Evolutionary conservation across 2,797 vertebrate genomes (phyloP).

Genomic region (Pelodytes ibericus): DNA sequence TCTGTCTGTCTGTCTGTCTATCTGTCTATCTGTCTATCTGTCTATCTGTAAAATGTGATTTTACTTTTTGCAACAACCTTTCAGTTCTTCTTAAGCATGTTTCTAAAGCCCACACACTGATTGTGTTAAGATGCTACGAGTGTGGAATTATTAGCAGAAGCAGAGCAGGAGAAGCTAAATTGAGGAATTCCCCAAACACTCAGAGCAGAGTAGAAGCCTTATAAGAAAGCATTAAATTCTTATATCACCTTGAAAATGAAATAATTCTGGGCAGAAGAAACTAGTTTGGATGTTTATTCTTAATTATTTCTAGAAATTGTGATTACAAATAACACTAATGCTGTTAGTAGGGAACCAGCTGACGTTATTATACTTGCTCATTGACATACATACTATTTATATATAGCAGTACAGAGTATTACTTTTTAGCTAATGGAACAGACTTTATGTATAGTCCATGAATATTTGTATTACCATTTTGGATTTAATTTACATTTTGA

Average conservation of each 20-base stretch:
- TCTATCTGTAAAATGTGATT: no score
- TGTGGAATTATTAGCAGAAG: conserved; percentile 48
- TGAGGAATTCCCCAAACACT: conserved; percentile 51
- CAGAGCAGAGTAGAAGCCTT: conserved; percentile 35
- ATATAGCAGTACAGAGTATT: no score
- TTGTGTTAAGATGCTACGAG: conserved; percentile 47
- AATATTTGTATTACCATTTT: no score
- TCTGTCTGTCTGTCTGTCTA: no score
- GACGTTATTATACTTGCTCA: no score
- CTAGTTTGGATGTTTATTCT: conserved; percentile 34
- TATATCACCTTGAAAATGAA: conserved; percentile 55
- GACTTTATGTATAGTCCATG: no score
- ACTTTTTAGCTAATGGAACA: no score
- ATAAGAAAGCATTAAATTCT: conserved; percentile 51
- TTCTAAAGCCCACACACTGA: conserved; percentile 21
- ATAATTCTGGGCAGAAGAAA: conserved; percentile 36
- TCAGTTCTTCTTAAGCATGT: neutral
- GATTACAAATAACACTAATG: neutral
- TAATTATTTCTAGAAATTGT: neutral
- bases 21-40: no score
- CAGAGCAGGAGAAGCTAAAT: conserved; percentile 47
- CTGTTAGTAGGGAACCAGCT: neutral
- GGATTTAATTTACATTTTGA: no score
- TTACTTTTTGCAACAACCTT: neutral
- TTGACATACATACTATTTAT: no score